A percentile compares a stretch with the other conserved stretches of the same genome.
phyloP scores from a whole-genome alignment of 2,797 vertebrate genomes.

The Muraenolepis orangiensis region DNA sequence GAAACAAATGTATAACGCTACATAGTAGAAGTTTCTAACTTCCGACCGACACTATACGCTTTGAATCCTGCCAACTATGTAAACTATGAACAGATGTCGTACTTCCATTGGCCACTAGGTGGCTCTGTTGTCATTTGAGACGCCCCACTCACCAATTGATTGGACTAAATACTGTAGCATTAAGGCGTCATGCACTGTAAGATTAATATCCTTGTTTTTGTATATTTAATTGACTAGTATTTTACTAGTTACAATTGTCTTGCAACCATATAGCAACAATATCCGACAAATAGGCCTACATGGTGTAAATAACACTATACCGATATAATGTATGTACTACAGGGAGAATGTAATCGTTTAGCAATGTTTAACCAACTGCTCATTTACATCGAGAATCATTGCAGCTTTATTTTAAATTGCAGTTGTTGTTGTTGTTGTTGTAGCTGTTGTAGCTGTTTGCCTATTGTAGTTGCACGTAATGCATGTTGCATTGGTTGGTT shows the following conservation, averaged over 20 bases:
- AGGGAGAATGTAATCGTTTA: neutral
- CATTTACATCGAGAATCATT: neutral
- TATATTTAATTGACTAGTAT: neutral
- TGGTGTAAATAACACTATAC: neutral
- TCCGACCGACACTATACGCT: no score
- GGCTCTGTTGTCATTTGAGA: conserved; percentile 37
- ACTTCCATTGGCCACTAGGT: conserved; percentile 42
- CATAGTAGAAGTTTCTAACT: no score
- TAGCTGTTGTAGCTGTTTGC: no score
- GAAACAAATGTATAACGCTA: no score
- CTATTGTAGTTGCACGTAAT: neutral
- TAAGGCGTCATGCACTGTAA: neutral
- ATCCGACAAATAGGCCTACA: neutral
- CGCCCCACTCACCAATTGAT: neutral
- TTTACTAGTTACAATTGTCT: neutral
- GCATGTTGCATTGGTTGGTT: neutral
- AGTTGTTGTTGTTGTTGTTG: neutral
- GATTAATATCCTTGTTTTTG: neutral
- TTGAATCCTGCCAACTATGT: no score
- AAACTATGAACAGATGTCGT: no score
- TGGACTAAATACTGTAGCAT: neutral
- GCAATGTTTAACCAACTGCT: neutral
- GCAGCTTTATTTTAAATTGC: neutral
- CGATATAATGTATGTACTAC: neutral
- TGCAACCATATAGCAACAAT: neutral